Conservation (phyloP, 2,888 invertebrate genomes). For the Scaptomyza caliginosa region DNA sequence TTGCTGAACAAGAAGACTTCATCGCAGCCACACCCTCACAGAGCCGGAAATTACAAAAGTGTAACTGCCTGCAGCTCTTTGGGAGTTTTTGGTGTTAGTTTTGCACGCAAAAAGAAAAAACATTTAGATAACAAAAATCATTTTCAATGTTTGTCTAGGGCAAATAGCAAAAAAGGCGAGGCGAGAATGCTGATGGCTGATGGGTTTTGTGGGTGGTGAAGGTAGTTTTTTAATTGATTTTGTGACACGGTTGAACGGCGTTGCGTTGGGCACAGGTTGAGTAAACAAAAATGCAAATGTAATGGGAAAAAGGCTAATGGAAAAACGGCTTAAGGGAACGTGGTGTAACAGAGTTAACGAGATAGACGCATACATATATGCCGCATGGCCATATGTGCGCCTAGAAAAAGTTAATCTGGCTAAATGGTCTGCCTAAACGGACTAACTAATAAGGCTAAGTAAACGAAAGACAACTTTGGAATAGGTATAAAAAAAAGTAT, state of each 20-base stretch:
- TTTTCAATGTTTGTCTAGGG: slow-evolving; percentile 28
- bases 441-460: neutral
- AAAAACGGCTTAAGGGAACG: neutral
- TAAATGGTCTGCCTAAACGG: neutral
- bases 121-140: slow-evolving; percentile 7
- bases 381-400: neutral
- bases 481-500: too few species aligned
- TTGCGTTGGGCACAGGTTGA: slow-evolving; percentile 28
- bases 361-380: neutral
- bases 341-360: neutral
- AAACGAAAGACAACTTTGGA: neutral
- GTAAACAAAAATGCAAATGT: slow-evolving; percentile 37
- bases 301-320: slow-evolving; percentile 24
- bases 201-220: neutral
- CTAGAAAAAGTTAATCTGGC: neutral
- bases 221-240: slow-evolving; percentile 65
- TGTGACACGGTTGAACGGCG: slow-evolving; percentile 44
- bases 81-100: slow-evolving; percentile 12
- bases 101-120: slow-evolving; percentile 1
- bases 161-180: slow-evolving; percentile 44
- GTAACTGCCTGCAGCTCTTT: slow-evolving; percentile 33
- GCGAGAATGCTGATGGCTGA: neutral
- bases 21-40: slow-evolving; percentile 18
- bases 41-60: slow-evolving; percentile 63
- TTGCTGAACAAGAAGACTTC: slow-evolving; percentile 44